These are phyloP conservation scores for Lethenteron camtschaticum DNA, from an alignment of 2,113 vertebrate species.

Conservation along the genomic window DNA sequence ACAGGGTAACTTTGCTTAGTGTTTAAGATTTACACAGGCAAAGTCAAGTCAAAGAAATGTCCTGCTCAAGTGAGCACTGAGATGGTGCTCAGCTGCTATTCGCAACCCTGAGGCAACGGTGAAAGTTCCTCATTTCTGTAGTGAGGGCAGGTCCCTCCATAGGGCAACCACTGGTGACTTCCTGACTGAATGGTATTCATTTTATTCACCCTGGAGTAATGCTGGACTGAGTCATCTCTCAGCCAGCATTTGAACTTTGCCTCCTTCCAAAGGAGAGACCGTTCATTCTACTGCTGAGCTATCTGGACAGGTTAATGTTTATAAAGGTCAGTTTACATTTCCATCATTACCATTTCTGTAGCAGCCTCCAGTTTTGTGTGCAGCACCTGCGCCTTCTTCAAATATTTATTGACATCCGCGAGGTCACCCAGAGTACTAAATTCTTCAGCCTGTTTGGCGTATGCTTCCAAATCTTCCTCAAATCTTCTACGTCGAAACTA, in stretches of 20 bases:
- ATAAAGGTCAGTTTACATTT: background rate
- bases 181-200: background rate
- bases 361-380: slow-evolving; percentile 38
- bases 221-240: background rate
- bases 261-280: background rate
- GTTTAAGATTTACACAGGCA: too few relatives aligned
- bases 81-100: background rate
- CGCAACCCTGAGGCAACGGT: background rate
- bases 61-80: background rate
- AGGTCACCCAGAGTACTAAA: slow-evolving; percentile 31
- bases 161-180: background rate
- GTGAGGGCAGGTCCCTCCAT: too few relatives aligned
- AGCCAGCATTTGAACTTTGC: background rate
- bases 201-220: background rate
- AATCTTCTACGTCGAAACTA: slow-evolving; percentile 37
- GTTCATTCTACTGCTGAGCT: background rate
- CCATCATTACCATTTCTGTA: slow-evolving; percentile 33
- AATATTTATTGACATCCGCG: slow-evolving; percentile 32
- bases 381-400: slow-evolving; percentile 42
- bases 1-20: too few relatives aligned
- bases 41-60: too few relatives aligned
- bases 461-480: slow-evolving; percentile 43
- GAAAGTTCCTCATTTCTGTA: too few relatives aligned
- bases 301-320: background rate
- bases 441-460: slow-evolving; percentile 36